Conservation (phyloP, 2,113 vertebrate genomes). For the Mastomys natalensis region DNA sequence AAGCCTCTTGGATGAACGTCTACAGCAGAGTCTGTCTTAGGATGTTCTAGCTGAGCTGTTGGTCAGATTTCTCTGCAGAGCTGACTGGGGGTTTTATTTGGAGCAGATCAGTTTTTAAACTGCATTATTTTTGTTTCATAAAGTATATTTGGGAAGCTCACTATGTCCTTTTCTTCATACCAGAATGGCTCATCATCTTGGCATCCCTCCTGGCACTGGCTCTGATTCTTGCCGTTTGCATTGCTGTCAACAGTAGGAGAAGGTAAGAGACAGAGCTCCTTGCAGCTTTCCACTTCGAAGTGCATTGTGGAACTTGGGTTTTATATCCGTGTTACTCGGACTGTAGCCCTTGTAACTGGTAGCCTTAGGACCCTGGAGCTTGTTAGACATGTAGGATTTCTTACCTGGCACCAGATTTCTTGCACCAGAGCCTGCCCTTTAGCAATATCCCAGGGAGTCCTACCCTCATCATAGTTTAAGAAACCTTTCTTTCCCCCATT, state of each 20-base stretch:
- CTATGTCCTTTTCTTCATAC: background rate
- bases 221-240: conserved; percentile 80
- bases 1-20: background rate
- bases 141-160: conserved; percentile 8
- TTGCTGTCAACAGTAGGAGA: conserved; percentile 81
- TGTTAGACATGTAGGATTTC: background rate
- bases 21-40: background rate
- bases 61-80: no score
- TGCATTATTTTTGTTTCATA: background rate
- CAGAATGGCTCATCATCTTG: conserved; percentile 83
- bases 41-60: background rate
- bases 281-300: background rate
- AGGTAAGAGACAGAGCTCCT: conserved; percentile 64
- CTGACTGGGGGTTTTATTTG: background rate
- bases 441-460: background rate
- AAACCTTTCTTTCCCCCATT: conserved; percentile 3
- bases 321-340: background rate
- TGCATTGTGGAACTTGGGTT: background rate
- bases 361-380: background rate
- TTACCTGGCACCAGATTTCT: background rate
- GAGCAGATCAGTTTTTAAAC: background rate
- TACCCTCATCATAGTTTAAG: background rate
- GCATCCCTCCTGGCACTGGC: conserved; percentile 80
- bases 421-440: background rate
- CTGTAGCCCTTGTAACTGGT: background rate